Evolutionary conservation across 2,888 invertebrate genomes (phyloP).

Genomic region (Capitulum mitella): DNA sequence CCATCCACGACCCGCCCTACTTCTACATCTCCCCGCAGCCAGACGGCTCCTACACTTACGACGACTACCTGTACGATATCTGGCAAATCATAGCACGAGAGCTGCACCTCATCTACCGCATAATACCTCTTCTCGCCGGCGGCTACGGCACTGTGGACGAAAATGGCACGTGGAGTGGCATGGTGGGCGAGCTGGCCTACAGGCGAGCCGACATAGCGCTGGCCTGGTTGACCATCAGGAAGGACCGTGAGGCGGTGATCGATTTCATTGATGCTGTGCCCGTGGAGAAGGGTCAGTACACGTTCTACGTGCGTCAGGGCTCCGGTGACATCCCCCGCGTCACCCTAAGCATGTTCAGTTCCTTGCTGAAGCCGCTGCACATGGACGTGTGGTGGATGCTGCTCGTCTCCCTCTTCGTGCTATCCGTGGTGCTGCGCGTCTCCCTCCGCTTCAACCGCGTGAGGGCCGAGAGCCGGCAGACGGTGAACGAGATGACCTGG

Average conservation of each 20-base stretch:
- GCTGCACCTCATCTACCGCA: constrained; percentile 31
- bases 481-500: not conserved
- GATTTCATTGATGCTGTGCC: not conserved
- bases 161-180: no score
- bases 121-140: constrained; percentile 29
- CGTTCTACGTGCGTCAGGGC: not conserved
- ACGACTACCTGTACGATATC: no score
- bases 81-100: no score
- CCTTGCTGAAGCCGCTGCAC: constrained; percentile 6
- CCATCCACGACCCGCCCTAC: no score
- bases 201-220: constrained; percentile 26
- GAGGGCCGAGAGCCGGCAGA: not conserved
- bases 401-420: not conserved
- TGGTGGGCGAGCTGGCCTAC: no score
- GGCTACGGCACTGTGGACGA: constrained; percentile 30
- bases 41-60: no score
- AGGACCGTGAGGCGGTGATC: not conserved
- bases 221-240: not conserved
- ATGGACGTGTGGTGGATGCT: not conserved
- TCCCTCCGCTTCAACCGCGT: not conserved
- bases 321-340: no score
- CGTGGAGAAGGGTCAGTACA: not conserved
- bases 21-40: no score
- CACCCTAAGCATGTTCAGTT: no score
- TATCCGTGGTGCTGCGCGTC: not conserved